Evolutionary conservation across 1,140 invertebrate genomes (phyloP).

Genomic region (Panagrolaimus sp.): DNA sequence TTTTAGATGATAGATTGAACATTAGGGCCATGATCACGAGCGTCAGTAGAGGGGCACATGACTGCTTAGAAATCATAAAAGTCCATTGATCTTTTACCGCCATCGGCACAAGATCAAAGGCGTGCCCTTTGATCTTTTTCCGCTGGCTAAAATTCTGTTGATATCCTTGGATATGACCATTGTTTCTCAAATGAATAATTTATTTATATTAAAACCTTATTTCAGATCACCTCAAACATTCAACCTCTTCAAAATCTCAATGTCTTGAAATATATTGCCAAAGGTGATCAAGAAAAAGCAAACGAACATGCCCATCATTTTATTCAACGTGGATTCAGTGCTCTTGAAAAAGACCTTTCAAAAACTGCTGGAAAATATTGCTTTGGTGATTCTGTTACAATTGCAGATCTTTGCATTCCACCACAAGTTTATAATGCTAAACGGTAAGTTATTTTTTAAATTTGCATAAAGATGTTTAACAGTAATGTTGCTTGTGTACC

Average conservation of each 20-base stretch:
- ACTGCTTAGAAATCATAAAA: too few relatives aligned
- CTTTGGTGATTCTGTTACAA: conserved; percentile 80
- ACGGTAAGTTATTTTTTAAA: conserved; percentile 63
- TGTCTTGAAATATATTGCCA: conserved; percentile 69
- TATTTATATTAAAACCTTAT: not conserved
- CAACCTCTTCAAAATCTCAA: conserved; percentile 81
- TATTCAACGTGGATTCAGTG: conserved; percentile 78
- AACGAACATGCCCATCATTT: conserved; percentile 79
- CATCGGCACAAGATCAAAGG: too few relatives aligned
- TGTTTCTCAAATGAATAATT: not conserved
- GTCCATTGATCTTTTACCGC: too few relatives aligned
- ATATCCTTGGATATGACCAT: too few relatives aligned
- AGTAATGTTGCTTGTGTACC: not conserved
- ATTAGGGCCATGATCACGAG: too few relatives aligned
- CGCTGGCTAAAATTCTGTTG: too few relatives aligned
- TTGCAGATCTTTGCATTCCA: conserved; percentile 88
- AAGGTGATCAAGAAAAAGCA: conserved; percentile 29
- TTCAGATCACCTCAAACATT: conserved; percentile 51
- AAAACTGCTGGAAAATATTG: conserved; percentile 83
- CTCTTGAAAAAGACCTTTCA: conserved; percentile 78
- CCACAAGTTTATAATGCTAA: conserved; percentile 86
- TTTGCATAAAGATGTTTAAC: not conserved
- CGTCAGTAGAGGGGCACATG: too few relatives aligned
- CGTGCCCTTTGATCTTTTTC: too few relatives aligned
- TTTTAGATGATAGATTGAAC: too few relatives aligned